Conservation (phyloP, 1,140 invertebrate genomes). For the Leptonema lineaticorne region DNA sequence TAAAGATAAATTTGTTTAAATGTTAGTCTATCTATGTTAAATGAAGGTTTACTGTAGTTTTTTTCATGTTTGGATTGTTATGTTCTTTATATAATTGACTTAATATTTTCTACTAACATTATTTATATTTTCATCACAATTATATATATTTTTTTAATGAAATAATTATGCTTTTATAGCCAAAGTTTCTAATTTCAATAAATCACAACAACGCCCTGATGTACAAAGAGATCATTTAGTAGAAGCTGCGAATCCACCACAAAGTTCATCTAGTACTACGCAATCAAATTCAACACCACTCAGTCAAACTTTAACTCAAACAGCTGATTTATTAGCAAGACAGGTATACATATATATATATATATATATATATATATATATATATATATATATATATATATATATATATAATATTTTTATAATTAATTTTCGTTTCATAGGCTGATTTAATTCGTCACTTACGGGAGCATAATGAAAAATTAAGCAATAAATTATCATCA, state of each 20-base stretch:
- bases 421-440: conserved; percentile 39
- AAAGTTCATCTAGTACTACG: neutral
- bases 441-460: conserved; percentile 51
- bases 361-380: too few species aligned
- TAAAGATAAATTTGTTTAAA: too few species aligned
- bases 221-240: conserved; percentile 40
- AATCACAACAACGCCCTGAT: conserved; percentile 38
- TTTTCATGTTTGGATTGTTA: too few species aligned
- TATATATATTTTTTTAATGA: too few species aligned
- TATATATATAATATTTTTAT: too few species aligned
- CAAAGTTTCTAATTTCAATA: conserved; percentile 37
- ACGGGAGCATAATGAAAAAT: conserved; percentile 49
- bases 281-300: conserved; percentile 29
- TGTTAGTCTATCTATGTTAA: too few species aligned
- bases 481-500: conserved; percentile 48
- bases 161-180: conserved; percentile 27
- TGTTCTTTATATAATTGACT: too few species aligned
- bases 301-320: conserved; percentile 39
- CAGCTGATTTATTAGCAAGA: conserved; percentile 38
- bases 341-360: conserved; percentile 20
- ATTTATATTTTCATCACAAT: too few species aligned
- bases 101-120: too few species aligned
- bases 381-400: too few species aligned
- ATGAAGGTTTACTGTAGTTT: too few species aligned
- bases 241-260: conserved; percentile 9